These are phyloP conservation scores for Halichoerus grypus DNA, from an alignment of 2,113 vertebrate genomes.

Conservation along the genomic window DNA sequence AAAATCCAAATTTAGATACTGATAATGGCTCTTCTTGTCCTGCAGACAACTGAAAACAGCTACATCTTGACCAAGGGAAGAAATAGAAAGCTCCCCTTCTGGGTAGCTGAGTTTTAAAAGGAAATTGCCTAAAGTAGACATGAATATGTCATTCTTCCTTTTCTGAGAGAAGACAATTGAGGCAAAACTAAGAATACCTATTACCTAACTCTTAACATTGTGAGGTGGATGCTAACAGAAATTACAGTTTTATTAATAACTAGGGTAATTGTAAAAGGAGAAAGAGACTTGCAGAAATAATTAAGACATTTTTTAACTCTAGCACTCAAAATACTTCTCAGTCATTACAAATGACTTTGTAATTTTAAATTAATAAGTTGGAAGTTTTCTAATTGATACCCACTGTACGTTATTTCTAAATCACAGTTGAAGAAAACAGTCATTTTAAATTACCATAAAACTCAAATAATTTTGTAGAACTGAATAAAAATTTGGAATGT, in stretches of 20 bases:
- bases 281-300: neutral
- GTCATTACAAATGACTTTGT: neutral
- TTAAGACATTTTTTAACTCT: neutral
- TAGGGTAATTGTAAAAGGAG: neutral
- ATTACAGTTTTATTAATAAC: neutral
- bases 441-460: constrained; percentile 52
- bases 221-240: neutral
- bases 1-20: constrained; percentile 69
- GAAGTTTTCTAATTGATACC: neutral
- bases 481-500: neutral
- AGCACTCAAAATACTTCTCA: neutral
- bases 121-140: constrained; percentile 13
- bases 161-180: constrained; percentile 45
- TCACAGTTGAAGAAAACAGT: constrained; percentile 49
- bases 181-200: neutral
- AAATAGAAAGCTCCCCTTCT: constrained; percentile 60
- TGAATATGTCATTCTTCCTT: constrained; percentile 7
- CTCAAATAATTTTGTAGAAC: constrained; percentile 45
- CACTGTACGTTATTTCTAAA: neutral
- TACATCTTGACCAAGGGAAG: constrained; percentile 25
- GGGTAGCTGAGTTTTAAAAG: constrained; percentile 68
- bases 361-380: constrained; percentile 6
- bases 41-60: constrained; percentile 55
- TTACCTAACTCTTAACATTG: neutral
- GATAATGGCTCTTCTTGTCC: constrained; percentile 61